These are phyloP conservation scores for Orthosia cruda DNA, from an alignment of 2,888 invertebrate genomes.

Conservation along the genomic window DNA sequence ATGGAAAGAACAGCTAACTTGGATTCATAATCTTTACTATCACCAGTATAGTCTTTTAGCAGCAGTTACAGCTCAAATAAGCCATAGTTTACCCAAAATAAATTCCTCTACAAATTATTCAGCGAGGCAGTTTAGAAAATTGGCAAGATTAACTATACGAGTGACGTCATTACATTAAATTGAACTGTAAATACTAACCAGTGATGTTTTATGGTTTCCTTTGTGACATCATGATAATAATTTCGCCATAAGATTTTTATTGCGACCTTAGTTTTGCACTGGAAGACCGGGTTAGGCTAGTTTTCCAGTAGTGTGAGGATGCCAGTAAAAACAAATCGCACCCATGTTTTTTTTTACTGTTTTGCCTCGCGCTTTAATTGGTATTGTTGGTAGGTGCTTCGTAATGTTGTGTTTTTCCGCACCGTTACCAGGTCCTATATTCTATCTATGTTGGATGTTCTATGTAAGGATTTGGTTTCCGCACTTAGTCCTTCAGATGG, in stretches of 20 bases:
- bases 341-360: too few species aligned
- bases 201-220: conserved; percentile 76
- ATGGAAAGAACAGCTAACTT: too few species aligned
- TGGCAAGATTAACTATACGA: conserved; percentile 44
- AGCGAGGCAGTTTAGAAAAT: conserved; percentile 23
- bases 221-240: conserved; percentile 78
- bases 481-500: too few species aligned
- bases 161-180: conserved; percentile 53
- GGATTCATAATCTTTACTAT: too few species aligned
- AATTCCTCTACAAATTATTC: not conserved
- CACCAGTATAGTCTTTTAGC: too few species aligned
- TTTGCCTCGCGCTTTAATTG: too few species aligned
- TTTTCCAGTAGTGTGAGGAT: not conserved
- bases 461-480: too few species aligned
- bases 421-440: too few species aligned
- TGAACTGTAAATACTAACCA: conserved; percentile 47
- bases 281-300: not conserved
- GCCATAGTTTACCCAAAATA: not conserved
- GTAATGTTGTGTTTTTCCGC: too few species aligned
- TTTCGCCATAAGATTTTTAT: conserved; percentile 66
- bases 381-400: too few species aligned
- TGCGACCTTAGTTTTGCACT: conserved; percentile 39
- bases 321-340: too few species aligned
- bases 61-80: not conserved
- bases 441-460: too few species aligned